Evolutionary conservation across 2,113 vertebrate species (phyloP), one percentile per base, ranked within the genome.

Genomic region (Pelecanus crispus): DNA sequence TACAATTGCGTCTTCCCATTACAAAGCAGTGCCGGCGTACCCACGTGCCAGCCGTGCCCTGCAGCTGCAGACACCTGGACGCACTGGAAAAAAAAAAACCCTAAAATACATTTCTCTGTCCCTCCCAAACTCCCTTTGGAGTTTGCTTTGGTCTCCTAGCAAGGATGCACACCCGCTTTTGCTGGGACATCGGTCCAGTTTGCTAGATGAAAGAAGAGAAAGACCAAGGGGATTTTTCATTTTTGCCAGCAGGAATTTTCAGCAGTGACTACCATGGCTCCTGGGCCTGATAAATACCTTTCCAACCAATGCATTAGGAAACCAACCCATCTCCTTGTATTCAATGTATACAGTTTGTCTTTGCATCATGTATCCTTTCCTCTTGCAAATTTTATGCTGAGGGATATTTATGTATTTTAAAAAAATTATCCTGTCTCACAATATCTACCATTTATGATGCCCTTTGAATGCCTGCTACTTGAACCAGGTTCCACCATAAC

Each of bases 21-120:
- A 45, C 49, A 36, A 63, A 70, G 32, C 34, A 21, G 25, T 11
- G 49, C n/a, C 1, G 0, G 53, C 2, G 0, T 10, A 44, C 22
- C 20, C 24, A 12, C 4, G 0, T 11, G 34, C 29, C 72, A 71
- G 79, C 21, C 4, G 1, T 66, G 25, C 38, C 56, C 42, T 22
- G 73, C 1, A 9, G 21, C n/a, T 31, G 13, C 53, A 38, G 47
- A n/a, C 4, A 22, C 55, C 53, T 11, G 44, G 38, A 59, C 22
- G 49, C 9, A 15, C 11, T 52, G 38, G 25, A 13, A 11, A 52
- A 63, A 65, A 45, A 7, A 3, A 21, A 47, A 11, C 20, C 4
- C 20, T 13, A 21, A 73, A 81, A 31, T 31, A 36, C 40, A 13
- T 34, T 59, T 66, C 18, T n/a, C 22, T 15, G 6, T 24, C 17